These are phyloP conservation scores for Oncopodura yosiiana DNA, from an alignment of 1,140 invertebrate genomes.

Conservation along the genomic window DNA sequence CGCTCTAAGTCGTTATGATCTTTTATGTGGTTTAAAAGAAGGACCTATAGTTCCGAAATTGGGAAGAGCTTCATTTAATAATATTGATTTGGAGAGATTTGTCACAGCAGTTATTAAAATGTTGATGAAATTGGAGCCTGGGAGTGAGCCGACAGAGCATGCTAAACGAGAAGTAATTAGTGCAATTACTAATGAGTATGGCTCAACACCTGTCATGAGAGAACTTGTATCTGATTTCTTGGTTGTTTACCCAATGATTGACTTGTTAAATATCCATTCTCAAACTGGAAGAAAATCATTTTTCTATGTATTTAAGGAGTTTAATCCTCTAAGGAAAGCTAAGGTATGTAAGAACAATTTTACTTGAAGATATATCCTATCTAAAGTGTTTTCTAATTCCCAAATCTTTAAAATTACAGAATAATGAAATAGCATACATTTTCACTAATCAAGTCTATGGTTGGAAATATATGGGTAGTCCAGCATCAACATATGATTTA, in stretches of 20 bases:
- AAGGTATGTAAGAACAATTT: conserved; percentile 15
- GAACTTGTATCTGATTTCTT: conserved; percentile 30
- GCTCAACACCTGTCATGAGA: conserved; percentile 20
- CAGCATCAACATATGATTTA: conserved; percentile 6
- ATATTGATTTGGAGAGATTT: conserved; percentile 24
- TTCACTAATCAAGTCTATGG: conserved; percentile 29
- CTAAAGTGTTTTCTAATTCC: background rate
- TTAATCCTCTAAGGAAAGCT: conserved; percentile 24
- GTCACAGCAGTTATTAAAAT: conserved; percentile 32
- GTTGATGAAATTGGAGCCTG: conserved; percentile 22
- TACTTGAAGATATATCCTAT: background rate
- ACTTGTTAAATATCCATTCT: conserved; percentile 30
- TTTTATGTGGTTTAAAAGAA: conserved; percentile 29
- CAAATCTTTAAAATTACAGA: conserved; percentile 13
- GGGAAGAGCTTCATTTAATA: conserved; percentile 7
- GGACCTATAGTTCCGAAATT: conserved; percentile 22
- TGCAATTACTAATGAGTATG: conserved; percentile 27
- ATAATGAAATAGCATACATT: conserved; percentile 32
- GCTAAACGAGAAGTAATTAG: conserved; percentile 22
- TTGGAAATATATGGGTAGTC: conserved; percentile 24
- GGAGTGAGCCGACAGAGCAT: conserved; percentile 20
- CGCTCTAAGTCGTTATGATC: conserved; percentile 24
- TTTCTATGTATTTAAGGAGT: conserved; percentile 33
- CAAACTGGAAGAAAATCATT: conserved; percentile 30
- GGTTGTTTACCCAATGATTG: conserved; percentile 26